Evolutionary conservation across 1,140 invertebrate species (phyloP), one percentile per base, ranked within the genome.

Genomic region (Gonatopus flavifemur): DNA sequence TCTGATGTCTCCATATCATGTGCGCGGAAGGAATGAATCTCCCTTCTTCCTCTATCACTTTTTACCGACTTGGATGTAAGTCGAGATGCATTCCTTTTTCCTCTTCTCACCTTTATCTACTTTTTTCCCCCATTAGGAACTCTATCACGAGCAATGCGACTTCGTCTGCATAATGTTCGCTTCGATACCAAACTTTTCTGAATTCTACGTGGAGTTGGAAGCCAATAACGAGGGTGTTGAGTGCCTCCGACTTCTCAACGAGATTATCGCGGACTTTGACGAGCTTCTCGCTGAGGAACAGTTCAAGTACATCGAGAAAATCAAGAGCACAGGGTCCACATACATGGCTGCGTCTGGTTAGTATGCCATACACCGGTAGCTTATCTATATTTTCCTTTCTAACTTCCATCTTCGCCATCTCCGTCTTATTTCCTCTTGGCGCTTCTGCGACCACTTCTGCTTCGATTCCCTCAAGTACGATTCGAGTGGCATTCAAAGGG

Each of bases 191-290:
- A 98, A 98, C 77, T 98, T 98, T 77, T 96, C 93, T 1, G 94
- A 97, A 62, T 97, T 97, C 78, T 98, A 97, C 74, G 90, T 95
- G 33, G 93, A 97, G 71, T 81, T 96, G 22, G 94, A 96, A 69
- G 90, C 90, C 32, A 96, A 93, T 76, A 94, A 95, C 76, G 93
- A 96, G 72, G 95, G 95, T 2, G 89, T 97, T 10, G 95, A 97
- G 72, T 98, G 94, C 73, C 82, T 98, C 20, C 80, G 94, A 33
- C 83, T 98, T 0, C 83, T 98, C 3, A 98, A 98, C 77, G 95
- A 98, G 82, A 98, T 98, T 62, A 96, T 97, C 43, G 94, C 93
- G 1, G 94, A 97, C 78, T 97, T 97, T 72, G 95, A 98, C 73
- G 90, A 96, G 72, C 78, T 96, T 39, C 81, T 96, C 0, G 86